Evolutionary conservation across 35 echinoderm and acorn worm genomes (phyloP), one percentile per base, ranked within the genome.

Genomic region (Patiria miniata): DNA sequence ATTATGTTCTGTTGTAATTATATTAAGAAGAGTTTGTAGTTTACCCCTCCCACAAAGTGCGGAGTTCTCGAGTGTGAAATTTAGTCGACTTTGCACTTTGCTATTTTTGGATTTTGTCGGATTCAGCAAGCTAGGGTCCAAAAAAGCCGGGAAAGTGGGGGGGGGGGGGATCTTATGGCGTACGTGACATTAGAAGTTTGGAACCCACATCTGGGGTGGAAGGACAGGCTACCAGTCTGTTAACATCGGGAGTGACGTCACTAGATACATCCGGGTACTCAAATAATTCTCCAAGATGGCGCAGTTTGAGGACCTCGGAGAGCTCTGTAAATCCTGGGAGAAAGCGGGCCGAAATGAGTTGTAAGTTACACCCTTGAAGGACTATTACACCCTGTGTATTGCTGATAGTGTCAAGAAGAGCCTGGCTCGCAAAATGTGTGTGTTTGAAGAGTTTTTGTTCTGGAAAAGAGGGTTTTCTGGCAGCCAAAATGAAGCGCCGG

Each of bases 321-420:
- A 87, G 23, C 22, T 51, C 57, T 84, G 82, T 34, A 94, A 90
- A 90, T 86, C 65, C 52, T 94, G 93, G 93, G 93, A 94, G 61
- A 94, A 94, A 87, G 50, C 68, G 61, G 93, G 93, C 57, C 85
- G 82, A 90, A 90, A 77, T 68, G 93, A 94, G 77, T 94, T 94
- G 93, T 94, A 94, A 94, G 93, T 94, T 39, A n/a, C 52, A 50
- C 1, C 44, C 1, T 83, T 42, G 44, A 44, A 18, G 30, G 58
- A 68, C 79, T 53, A 83, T 83, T 56, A 34, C 19, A 83, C 56
- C 39, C 1, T 52, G 44, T 32, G 40, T 76, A 32, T 34, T 47
- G 56, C 30, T 39, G 30, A 65, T 47, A 77, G 73, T 50, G 44
- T 8, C 44, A 21, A 47, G 32, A 14, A 17, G 50, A 83, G 23